Evolutionary conservation across 2,113 vertebrate genomes (phyloP).

Genomic region (Aythya baeri): DNA sequence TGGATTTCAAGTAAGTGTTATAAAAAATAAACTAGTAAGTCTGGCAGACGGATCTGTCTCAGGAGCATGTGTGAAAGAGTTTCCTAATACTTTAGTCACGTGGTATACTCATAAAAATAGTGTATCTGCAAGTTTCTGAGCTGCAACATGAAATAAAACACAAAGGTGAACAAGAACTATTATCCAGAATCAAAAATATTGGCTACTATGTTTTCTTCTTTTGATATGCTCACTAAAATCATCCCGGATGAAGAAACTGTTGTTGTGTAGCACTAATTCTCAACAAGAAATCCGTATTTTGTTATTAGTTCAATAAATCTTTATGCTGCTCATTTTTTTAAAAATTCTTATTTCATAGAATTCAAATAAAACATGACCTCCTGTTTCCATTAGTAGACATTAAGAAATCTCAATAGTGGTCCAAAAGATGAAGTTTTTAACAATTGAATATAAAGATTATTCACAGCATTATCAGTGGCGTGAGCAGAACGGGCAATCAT

Average conservation of each 20-base stretch:
- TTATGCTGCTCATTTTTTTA: not conserved
- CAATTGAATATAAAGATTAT: not conserved
- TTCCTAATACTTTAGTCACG: not conserved
- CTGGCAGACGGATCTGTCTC: not conserved
- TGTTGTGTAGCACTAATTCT: not conserved
- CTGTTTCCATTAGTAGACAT: not conserved
- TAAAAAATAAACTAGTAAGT: not conserved
- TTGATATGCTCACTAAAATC: not conserved
- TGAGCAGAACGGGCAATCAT: not conserved
- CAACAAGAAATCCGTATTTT: not conserved
- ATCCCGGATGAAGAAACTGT: not conserved
- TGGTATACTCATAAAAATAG: not conserved
- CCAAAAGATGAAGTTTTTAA: not conserved
- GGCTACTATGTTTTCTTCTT: not conserved
- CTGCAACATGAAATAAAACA: not conserved
- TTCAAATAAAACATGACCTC: not conserved
- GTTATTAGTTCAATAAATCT: slow-evolving; percentile 11
- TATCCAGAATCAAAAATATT: not conserved
- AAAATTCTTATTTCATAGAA: not conserved
- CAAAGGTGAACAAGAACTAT: not conserved
- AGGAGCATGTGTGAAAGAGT: not conserved
- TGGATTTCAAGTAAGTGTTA: not conserved
- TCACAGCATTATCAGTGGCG: not conserved
- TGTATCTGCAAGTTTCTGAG: not conserved
- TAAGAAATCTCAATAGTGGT: not conserved